Evolutionary conservation across 2,888 invertebrate genomes (phyloP).

Genomic region (Dyspetes luteomarginatus): DNA sequence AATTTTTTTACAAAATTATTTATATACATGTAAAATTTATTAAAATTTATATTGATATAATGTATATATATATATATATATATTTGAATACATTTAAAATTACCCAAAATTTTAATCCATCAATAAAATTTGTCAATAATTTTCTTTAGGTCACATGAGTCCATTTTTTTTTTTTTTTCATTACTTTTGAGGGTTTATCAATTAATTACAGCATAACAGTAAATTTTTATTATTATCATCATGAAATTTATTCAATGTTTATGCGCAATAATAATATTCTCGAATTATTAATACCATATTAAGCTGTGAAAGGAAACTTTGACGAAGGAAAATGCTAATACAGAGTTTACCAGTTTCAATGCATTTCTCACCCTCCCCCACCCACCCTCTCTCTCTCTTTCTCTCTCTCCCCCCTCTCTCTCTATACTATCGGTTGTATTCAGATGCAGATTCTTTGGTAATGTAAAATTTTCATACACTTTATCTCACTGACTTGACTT

Average conservation of each 20-base stretch:
- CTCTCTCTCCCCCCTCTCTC: not conserved
- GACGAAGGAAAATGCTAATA: conserved; percentile 15
- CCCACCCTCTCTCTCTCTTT: conserved; percentile 11
- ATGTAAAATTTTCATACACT: conserved; percentile 3
- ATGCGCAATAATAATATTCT: not conserved
- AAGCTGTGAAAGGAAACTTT: not conserved
- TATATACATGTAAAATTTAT: no score
- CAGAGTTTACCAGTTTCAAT: conserved; percentile 17
- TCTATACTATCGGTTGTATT: not conserved
- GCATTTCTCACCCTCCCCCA: conserved; percentile 1
- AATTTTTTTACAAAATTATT: no score
- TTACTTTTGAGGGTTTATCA: not conserved
- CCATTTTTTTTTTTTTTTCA: not conserved
- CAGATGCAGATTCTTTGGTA: conserved; percentile 13
- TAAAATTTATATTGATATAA: no score
- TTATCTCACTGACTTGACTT: not conserved
- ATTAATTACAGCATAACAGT: no score
- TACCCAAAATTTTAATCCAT: no score
- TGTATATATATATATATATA: no score
- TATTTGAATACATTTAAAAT: no score
- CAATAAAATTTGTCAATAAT: not conserved
- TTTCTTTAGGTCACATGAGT: not conserved
- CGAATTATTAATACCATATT: not conserved
- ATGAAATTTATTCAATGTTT: conserved; percentile 1
- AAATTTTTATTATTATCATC: no score